A percentile compares a stretch with the other conserved stretches of the same genome.
Conservation (phyloP, 2,888 invertebrate genomes). For the Drosophila testacea region DNA sequence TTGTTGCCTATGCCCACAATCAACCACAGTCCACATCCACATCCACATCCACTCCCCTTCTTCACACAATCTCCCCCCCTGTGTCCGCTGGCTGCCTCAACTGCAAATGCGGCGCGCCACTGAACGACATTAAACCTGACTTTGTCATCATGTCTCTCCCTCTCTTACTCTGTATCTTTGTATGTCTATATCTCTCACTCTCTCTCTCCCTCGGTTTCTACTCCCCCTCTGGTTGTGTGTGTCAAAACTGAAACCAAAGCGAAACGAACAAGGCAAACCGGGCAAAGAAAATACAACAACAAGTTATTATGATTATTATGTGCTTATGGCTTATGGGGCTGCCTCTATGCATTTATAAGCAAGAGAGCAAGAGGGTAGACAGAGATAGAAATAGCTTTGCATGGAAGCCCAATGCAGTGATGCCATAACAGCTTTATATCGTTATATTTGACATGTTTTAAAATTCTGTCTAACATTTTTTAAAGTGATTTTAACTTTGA, state of each 20-base stretch:
- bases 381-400: constrained; percentile 4
- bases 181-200: constrained; percentile 9
- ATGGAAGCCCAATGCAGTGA: no score
- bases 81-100: constrained; percentile 63
- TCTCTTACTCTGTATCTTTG: constrained; percentile 9
- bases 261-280: constrained; percentile 62
- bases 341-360: constrained; percentile 43
- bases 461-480: no score
- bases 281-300: constrained; percentile 55
- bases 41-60: neutral
- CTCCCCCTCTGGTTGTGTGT: constrained; percentile 2
- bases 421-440: no score
- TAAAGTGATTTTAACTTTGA: no score
- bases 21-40: constrained; percentile 30
- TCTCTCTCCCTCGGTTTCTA: neutral
- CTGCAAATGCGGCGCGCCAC: constrained; percentile 70
- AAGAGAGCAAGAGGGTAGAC: constrained; percentile 9
- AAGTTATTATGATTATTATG: constrained; percentile 64
- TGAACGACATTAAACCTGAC: constrained; percentile 82
- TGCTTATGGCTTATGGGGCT: constrained; percentile 37
- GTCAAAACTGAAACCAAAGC: constrained; percentile 24
- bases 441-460: no score
- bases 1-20: constrained; percentile 31
- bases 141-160: constrained; percentile 52
- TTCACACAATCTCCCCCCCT: neutral